Evolutionary conservation across 1,140 invertebrate species (phyloP).

Genomic region (Thaumatotibia leucotreta): DNA sequence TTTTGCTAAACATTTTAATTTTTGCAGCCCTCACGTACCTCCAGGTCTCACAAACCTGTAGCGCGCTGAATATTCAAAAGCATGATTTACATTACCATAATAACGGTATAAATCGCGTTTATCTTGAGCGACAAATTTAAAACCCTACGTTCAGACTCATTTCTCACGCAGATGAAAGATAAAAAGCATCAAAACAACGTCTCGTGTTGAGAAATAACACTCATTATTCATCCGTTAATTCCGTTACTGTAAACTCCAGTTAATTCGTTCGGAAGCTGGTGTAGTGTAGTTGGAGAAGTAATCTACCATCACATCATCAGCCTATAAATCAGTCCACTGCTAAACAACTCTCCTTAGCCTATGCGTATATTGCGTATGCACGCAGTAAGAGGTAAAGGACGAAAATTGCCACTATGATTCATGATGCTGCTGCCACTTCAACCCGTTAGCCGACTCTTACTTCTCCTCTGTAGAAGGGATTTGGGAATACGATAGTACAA

Average conservation of each 20-base stretch:
- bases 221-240: conserved; percentile 31
- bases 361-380: too few relatives aligned
- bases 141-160: conserved; percentile 7
- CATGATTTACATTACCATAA: neutral
- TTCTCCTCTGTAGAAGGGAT: too few relatives aligned
- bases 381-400: too few relatives aligned
- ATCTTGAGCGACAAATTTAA: conserved; percentile 7
- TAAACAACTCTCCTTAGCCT: too few relatives aligned
- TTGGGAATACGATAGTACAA: too few relatives aligned
- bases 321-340: too few relatives aligned
- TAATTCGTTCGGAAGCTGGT: conserved; percentile 36
- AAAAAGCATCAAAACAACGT: conserved; percentile 28
- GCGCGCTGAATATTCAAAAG: neutral
- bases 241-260: conserved; percentile 28
- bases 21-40: too few relatives aligned
- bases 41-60: neutral
- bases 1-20: too few relatives aligned
- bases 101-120: neutral
- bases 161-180: conserved; percentile 13
- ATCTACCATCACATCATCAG: too few relatives aligned
- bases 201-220: conserved; percentile 36
- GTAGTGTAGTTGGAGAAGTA: neutral
- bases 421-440: too few relatives aligned
- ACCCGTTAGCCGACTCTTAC: too few relatives aligned
- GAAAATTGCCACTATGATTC: too few relatives aligned